Evolutionary conservation across 2,113 vertebrate species (phyloP).

Genomic region (Sapajus apella): DNA sequence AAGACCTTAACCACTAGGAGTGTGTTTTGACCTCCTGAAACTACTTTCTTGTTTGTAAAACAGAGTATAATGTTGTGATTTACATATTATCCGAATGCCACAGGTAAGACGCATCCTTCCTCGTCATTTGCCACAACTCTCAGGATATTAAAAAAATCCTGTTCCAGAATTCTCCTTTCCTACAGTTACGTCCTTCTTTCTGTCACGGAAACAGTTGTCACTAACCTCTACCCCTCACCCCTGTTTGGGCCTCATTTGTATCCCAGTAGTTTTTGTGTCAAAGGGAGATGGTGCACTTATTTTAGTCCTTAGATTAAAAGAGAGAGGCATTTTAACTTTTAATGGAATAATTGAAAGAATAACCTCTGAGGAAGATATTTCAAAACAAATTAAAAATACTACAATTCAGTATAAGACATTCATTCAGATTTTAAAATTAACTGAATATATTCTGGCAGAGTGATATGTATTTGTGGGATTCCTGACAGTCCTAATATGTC

Average conservation of each 20-base stretch:
- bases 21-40: neutral
- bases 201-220: neutral
- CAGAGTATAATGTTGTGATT: neutral
- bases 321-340: neutral
- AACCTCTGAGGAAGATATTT: neutral
- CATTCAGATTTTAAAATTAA: neutral
- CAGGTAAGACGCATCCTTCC: neutral
- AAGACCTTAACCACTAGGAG: neutral
- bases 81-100: neutral
- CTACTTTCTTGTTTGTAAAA: neutral
- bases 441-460: neutral
- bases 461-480: neutral
- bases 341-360: neutral
- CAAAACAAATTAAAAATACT: neutral
- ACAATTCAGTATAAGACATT: neutral
- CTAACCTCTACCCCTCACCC: neutral
- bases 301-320: neutral
- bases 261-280: neutral
- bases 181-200: neutral
- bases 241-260: neutral
- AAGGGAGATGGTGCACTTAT: neutral
- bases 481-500: neutral
- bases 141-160: neutral
- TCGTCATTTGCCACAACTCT: neutral
- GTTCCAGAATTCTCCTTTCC: neutral